These are phyloP conservation scores for Margarornis squamiger DNA, from an alignment of 2,797 vertebrate species.

Conservation along the genomic window DNA sequence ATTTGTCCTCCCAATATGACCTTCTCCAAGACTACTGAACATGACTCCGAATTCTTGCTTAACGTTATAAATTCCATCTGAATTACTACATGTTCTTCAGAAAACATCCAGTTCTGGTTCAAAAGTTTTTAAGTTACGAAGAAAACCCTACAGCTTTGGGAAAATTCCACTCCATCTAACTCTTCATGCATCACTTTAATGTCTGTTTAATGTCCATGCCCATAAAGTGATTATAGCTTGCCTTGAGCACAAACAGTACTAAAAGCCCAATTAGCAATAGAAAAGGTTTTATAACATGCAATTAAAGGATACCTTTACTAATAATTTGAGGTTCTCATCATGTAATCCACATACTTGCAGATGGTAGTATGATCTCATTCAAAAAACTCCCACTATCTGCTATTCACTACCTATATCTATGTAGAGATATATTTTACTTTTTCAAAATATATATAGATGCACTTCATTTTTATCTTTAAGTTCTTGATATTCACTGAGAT, in stretches of 20 bases:
- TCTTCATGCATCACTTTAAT: background rate
- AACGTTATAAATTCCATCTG: background rate
- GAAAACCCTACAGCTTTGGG: background rate
- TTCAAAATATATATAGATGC: background rate
- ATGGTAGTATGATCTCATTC: background rate
- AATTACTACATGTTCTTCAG: background rate
- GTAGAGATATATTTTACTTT: background rate
- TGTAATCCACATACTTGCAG: background rate
- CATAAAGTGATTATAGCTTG: background rate
- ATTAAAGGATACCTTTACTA: background rate
- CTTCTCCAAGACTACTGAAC: background rate
- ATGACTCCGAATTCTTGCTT: accelerated
- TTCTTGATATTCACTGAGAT: background rate
- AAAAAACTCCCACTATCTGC: background rate
- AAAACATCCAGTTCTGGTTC: background rate
- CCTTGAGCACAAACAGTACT: background rate
- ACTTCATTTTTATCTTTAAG: background rate
- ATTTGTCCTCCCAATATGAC: background rate
- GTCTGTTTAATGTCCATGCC: background rate
- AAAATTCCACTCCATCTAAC: background rate
- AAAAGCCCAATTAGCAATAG: background rate
- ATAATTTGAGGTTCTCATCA: background rate
- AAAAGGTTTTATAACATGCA: background rate
- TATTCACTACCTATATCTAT: background rate
- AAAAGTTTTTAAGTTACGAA: background rate